Base-by-base conservation (phyloP, 37 sponge, comb jelly and placozoan species). In the Tethya wilhelma region DNA sequence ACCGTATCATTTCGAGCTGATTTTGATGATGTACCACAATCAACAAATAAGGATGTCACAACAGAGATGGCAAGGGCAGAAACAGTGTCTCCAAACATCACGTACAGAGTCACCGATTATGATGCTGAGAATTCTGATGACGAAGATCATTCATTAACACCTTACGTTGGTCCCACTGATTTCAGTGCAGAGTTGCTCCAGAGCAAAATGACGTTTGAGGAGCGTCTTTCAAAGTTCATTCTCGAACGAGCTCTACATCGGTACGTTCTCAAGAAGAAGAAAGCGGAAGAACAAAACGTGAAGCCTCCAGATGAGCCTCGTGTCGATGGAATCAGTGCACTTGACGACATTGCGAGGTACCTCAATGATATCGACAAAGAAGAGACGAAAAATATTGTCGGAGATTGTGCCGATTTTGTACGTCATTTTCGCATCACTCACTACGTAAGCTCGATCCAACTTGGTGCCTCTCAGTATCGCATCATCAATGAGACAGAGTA, bases 401-500 rank as follows among this genome's bases (percentile, higher is more conserved):
- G 28, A 12, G 20, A 19, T 6, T 59, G 62, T 59, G 28, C 29
- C 12, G 42, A 69, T 19, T 85, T 85, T 69, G 73, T 85, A 1
- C 0, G 56, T 0, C 12, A 30, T 41, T 87, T 87, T 44, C 67
- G 73, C 37, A 46, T 87, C 44, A 87, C 87, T 1, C 87, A 87
- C 64, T 87, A 74, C 56, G 87, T 87, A 17, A 79, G 67, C 56
- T 40, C 80, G 2, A 68, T 87, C n/a, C 56, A 74, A 11, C 59
- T 87, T 22, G 87, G 87, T 12, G 87, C 87, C 28, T 40, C 73
- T 17, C 76, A 87, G 45, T 80, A 75, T 44, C 22, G 38, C 20
- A 81, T 87, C 4, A 65, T 87, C 14, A 70, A 69, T 44, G 75
- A 87, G 42, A 46, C 60, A 19, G 90, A 90, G 58, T 84, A 81